Conservation (phyloP, 2,113 vertebrate species). For the Myrmecophaga tridactyla region DNA sequence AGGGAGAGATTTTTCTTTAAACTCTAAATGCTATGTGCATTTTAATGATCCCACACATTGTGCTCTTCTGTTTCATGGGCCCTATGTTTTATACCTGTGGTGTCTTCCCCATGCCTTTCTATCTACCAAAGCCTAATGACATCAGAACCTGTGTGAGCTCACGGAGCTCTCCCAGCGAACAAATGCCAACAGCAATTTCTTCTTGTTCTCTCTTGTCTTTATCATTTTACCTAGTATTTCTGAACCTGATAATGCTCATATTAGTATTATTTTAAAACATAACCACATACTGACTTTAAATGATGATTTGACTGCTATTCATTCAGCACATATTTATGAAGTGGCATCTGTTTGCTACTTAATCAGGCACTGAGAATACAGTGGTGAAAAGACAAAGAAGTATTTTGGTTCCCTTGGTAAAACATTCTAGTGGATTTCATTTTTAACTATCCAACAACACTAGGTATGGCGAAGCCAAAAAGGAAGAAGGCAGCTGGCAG, state of each 20-base stretch:
- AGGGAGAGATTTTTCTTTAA: background rate
- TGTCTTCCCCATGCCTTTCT: background rate
- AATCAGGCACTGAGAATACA: background rate
- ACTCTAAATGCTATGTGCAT: background rate
- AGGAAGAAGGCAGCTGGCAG: background rate
- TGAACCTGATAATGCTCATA: background rate
- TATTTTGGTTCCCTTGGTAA: background rate
- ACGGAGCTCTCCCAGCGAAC: background rate
- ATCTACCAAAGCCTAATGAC: background rate
- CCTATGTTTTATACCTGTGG: background rate
- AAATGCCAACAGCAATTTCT: background rate
- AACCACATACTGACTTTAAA: background rate
- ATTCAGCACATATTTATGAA: background rate
- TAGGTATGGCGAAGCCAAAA: background rate
- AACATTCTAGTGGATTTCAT: background rate
- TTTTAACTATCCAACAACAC: background rate
- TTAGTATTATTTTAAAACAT: background rate
- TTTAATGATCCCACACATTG: background rate
- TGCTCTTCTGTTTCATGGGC: background rate
- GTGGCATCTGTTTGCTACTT: background rate
- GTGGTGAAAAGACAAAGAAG: background rate
- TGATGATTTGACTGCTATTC: background rate
- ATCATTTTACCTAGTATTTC: background rate
- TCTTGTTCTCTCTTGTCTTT: background rate
- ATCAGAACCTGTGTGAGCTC: background rate